A percentile compares a stretch with the other conserved stretches of the same genome.
Conservation (phyloP, 2,797 vertebrate species). For the Synanceia verrucosa region DNA sequence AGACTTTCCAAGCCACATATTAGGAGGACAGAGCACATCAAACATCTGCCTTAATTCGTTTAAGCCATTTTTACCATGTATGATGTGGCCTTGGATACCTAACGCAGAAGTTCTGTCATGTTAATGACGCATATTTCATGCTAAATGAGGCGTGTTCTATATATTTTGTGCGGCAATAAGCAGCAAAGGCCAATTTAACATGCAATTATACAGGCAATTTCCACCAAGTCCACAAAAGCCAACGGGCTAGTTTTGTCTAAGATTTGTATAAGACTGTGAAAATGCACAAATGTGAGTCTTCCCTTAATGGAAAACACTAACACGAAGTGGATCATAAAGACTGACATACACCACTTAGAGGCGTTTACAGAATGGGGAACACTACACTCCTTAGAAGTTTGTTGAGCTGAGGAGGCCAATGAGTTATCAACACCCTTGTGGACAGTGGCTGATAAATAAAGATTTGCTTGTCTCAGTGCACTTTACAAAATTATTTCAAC, state of each 20-base stretch:
- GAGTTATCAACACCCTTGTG: conserved; percentile 56
- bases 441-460: conserved; percentile 52
- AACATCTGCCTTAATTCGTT: conserved; percentile 19
- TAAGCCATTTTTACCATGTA: conserved; percentile 29
- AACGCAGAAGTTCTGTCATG: conserved; percentile 51
- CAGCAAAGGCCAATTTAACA: conserved; percentile 65
- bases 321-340: conserved; percentile 51
- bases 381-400: conserved; percentile 24
- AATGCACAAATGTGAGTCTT: conserved; percentile 57
- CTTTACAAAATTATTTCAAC: conserved; percentile 5
- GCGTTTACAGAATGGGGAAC: conserved; percentile 27
- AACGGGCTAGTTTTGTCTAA: conserved; percentile 47
- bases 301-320: conserved; percentile 63
- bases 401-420: conserved; percentile 41
- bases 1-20: conserved; percentile 23
- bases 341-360: conserved; percentile 28
- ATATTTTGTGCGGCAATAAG: conserved; percentile 52
- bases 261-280: conserved; percentile 52
- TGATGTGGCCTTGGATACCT: conserved; percentile 26
- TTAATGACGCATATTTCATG: conserved; percentile 56
- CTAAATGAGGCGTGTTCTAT: conserved; percentile 62
- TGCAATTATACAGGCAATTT: conserved; percentile 69
- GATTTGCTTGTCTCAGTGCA: conserved; percentile 31
- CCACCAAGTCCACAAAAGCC: conserved; percentile 55
- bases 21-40: conserved; percentile 14